Percentiles rank a stretch among this genome's conserved stretches.
Evolutionary conservation across 2,888 invertebrate species (phyloP).

Genomic region (Meghimatium bilineatum): DNA sequence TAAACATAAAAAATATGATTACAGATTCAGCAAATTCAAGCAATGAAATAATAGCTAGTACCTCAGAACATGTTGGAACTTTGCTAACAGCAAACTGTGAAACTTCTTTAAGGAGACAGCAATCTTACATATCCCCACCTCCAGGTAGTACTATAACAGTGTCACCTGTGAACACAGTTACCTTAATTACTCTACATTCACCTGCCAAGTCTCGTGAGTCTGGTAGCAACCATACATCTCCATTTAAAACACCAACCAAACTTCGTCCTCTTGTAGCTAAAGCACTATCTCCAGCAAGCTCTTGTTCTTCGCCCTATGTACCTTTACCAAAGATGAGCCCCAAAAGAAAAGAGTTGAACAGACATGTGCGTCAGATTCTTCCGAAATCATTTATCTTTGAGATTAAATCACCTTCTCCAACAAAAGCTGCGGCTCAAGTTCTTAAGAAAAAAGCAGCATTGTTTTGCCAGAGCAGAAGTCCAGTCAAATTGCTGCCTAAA

Average conservation of each 20-base stretch:
- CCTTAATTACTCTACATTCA: conserved; percentile 1
- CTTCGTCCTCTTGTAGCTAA: conserved; percentile 46
- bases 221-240: neutral
- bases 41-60: neutral
- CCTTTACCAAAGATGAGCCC: conserved; percentile 52
- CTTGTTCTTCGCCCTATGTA: conserved; percentile 20
- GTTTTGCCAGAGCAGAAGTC: conserved; percentile 54
- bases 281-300: conserved; percentile 14
- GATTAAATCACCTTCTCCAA: conserved; percentile 64
- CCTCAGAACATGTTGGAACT: neutral
- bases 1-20: neutral
- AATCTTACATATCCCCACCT: neutral
- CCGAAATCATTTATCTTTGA: conserved; percentile 71
- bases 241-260: conserved; percentile 36
- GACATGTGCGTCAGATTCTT: conserved; percentile 69
- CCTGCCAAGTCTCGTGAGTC: neutral
- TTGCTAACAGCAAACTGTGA: neutral
- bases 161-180: neutral
- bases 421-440: conserved; percentile 69
- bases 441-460: conserved; percentile 57
- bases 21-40: neutral
- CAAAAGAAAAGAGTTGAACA: conserved; percentile 60
- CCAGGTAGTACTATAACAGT: neutral
- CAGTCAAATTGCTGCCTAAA: conserved; percentile 53
- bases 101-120: neutral